Evolutionary conservation across 2,888 invertebrate species (phyloP).

Genomic region (Amiota minor): DNA sequence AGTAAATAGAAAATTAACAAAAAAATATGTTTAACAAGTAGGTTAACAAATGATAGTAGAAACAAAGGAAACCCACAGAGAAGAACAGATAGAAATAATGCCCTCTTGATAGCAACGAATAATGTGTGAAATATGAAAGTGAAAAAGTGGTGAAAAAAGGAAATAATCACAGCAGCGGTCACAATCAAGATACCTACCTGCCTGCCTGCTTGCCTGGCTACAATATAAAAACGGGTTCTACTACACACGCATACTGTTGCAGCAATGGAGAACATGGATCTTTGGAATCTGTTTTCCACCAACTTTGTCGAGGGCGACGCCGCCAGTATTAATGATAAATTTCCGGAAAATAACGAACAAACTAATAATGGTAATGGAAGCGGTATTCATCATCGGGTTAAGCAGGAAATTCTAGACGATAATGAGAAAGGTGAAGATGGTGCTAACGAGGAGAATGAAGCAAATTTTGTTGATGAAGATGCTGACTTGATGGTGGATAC

Average conservation of each 20-base stretch:
- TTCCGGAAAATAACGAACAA: constrained; percentile 27
- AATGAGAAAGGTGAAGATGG: constrained; percentile 19
- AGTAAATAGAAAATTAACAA: no score
- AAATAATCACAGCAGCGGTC: not conserved
- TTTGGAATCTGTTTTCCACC: constrained; percentile 68
- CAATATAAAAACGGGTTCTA: constrained; percentile 23
- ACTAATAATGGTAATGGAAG: constrained; percentile 35
- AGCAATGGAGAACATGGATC: constrained; percentile 64
- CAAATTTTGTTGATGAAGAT: constrained; percentile 36
- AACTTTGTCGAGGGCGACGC: constrained; percentile 57
- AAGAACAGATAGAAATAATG: no score
- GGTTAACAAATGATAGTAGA: no score
- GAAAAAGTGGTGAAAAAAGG: constrained; percentile 12
- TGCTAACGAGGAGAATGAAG: constrained; percentile 30
- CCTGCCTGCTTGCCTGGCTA: not conserved
- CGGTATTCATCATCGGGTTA: constrained; percentile 25
- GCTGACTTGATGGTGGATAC: not conserved
- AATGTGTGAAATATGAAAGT: not conserved
- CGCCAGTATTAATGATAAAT: constrained; percentile 30
- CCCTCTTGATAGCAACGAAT: no score
- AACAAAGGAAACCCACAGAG: no score
- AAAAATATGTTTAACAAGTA: no score
- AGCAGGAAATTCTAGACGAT: constrained; percentile 33
- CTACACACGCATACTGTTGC: constrained; percentile 25
- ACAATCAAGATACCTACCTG: constrained; percentile 4